Base-by-base conservation (phyloP, 2,797 vertebrate species). In the Tiaroga cobitis region DNA sequence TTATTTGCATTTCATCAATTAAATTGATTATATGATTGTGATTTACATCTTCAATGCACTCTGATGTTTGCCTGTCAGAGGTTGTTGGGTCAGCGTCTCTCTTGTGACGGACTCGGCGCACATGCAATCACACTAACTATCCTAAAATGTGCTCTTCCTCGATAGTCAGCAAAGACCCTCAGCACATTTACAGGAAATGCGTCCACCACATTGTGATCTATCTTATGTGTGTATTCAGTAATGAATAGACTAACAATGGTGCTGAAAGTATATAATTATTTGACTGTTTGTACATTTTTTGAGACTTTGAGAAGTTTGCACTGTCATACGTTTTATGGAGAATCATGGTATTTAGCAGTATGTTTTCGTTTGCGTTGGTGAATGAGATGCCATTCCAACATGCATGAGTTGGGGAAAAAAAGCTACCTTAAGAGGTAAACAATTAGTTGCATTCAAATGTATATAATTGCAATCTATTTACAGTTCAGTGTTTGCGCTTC, bases 191-290 rank as follows among this genome's bases (percentile, higher is more conserved):
- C 85, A 41, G 61, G 37, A 89, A 89, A 90, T 91, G 89, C 87
- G 87, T 92, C 91, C 91, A 91, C 91, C 74, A 85, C 80, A 67
- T 90, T 81, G 89, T 90, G 87, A 91, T 91, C 90, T 90, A 91
- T 90, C 91, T 93, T 91, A 93, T 91, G 92, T 91, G 93, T 94
- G 92, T 95, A 94, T 95, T 94, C 92, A 91, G 94, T 89, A 92
- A 94, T 91, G 92, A 95, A 95, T 94, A 88, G 84, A 93, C 93
- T 91, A 93, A 95, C 91, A 92, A 95, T 96, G 96, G 96, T 96
- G 96, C 96, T 96, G 92, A 96, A 92, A 84, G 93, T 96, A 94
- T 89, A 90, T 90, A 83, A 89, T 88, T 87, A 91, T 91, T 91
- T 93, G 93, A 92, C 94, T 93, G 92, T 95, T 95, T 95, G 94